Percentiles rank a stretch among this genome's conserved stretches.
Conservation (phyloP, 2,888 invertebrate species). For the Amorpha juglandis region DNA sequence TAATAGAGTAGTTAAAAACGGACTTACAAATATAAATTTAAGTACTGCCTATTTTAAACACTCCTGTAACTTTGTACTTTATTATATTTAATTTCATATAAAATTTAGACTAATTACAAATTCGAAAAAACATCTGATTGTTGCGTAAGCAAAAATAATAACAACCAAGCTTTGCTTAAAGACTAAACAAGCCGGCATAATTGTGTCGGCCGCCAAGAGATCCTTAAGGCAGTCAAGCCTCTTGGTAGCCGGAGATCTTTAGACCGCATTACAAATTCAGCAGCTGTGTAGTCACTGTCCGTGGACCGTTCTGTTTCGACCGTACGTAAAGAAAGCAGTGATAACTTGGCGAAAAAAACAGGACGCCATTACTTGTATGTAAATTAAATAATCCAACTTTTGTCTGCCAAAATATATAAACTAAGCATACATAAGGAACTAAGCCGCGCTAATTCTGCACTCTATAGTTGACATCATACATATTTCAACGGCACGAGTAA, state of each 20-base stretch:
- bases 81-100: too few relatives aligned
- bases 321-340: too few relatives aligned
- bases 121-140: too few relatives aligned
- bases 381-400: too few relatives aligned
- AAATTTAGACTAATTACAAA: too few relatives aligned
- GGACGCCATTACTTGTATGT: too few relatives aligned
- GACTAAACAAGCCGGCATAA: background rate
- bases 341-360: background rate
- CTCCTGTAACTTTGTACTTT: too few relatives aligned
- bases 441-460: background rate
- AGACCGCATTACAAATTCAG: background rate
- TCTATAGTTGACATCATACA: background rate
- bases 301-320: too few relatives aligned
- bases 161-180: background rate
- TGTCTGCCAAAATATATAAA: background rate
- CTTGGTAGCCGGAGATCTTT: background rate
- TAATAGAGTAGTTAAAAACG: background rate
- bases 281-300: background rate
- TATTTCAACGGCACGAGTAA: constrained; percentile 6
- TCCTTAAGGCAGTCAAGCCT: background rate
- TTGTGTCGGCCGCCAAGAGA: background rate
- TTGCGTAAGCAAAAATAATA: background rate
- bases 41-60: too few relatives aligned
- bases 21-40: too few relatives aligned
- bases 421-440: background rate